Evolutionary conservation across 1,140 invertebrate species (phyloP), one percentile per base, ranked within the genome.

Genomic region (Aphelenchoides fujianensis): DNA sequence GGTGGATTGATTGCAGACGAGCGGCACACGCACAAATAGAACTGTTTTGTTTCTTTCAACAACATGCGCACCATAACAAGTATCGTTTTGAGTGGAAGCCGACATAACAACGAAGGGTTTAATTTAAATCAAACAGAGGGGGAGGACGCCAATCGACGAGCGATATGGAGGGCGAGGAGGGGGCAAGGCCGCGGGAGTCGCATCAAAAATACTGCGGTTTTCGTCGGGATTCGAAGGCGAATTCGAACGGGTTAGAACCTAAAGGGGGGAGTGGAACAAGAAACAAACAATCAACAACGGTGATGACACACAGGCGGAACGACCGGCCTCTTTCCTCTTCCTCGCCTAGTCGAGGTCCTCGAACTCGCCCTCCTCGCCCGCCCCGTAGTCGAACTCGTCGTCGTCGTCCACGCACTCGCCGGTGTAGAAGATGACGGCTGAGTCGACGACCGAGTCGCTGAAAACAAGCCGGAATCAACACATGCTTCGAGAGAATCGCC

Each of bases 401-500:
- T 84, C 81, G 2, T 81, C 81, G 2, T 83, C 79, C 7, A 63
- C 37, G 52, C 57, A 54, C 59, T 82, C 81, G 41, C 87, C 87
- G 70, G 87, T 88, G 76, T 85, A 88, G 75, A 86, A 88, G 19
- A 88, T 81, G 30, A 88, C 86, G 35, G 86, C 87, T 35, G 83
- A 74, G 30, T 86, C 85, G 66, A 87, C 80, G 19, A 87, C 71
- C 41, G 78, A 69, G 61, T 87, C 86, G 16, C n/a, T n/a, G n/a
- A n/a, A n/a, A n/a, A n/a, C n/a, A n/a, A n/a, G n/a, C n/a, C n/a
- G n/a, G n/a, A n/a, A n/a, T n/a, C n/a, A n/a, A n/a, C n/a, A n/a
- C n/a, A n/a, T n/a, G n/a, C n/a, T n/a, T n/a, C n/a, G n/a, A n/a
- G n/a, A n/a, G n/a, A n/a, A n/a, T n/a, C n/a, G n/a, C n/a, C n/a